Evolutionary conservation across 35 echinoderm and acorn worm genomes (phyloP).

Genomic region (Amphiura filiformis): DNA sequence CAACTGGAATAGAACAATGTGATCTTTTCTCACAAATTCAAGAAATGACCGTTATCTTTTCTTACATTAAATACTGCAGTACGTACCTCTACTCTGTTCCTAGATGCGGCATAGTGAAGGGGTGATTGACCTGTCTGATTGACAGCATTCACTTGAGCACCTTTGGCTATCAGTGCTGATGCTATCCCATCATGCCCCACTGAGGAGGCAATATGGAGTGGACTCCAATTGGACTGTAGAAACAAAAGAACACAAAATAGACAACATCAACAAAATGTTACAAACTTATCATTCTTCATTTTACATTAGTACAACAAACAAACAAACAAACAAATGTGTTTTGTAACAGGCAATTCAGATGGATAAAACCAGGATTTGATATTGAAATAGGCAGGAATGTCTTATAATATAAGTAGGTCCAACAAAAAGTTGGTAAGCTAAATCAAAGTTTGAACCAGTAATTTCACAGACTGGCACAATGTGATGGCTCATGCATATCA

Average conservation of each 20-base stretch:
- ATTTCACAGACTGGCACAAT: too few relatives aligned
- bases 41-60: too few relatives aligned
- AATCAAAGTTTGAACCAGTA: too few relatives aligned
- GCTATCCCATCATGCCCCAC: conserved; percentile 84
- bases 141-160: conserved; percentile 66
- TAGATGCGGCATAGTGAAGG: conserved; percentile 85
- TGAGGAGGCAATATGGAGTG: conserved; percentile 81
- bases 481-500: too few relatives aligned
- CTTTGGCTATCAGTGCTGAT: conserved; percentile 53
- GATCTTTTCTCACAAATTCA: too few relatives aligned
- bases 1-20: too few relatives aligned
- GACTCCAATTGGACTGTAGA: conserved; percentile 75
- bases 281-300: neutral
- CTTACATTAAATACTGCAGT: too few relatives aligned
- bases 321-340: too few relatives aligned
- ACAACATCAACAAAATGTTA: neutral
- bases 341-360: neutral
- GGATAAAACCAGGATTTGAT: neutral
- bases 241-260: neutral
- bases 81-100: conserved; percentile 80
- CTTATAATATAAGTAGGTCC: too few relatives aligned
- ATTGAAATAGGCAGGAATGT: too few relatives aligned
- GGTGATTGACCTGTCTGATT: conserved; percentile 92
- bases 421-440: too few relatives aligned
- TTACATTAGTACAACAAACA: too few relatives aligned